Evolutionary conservation across 1,140 invertebrate species (phyloP).

Genomic region (Polypedilum vanderplanki): DNA sequence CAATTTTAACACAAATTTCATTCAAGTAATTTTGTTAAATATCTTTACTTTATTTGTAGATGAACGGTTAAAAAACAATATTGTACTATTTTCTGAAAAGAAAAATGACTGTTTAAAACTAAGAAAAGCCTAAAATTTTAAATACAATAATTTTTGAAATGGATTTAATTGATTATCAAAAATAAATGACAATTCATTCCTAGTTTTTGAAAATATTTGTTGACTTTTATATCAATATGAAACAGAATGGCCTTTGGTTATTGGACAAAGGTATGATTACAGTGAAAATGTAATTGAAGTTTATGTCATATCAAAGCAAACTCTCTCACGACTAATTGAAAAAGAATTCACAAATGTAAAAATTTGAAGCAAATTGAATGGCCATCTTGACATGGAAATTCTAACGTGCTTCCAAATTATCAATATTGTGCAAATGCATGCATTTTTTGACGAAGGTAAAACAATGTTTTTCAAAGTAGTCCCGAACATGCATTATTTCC

Average conservation of each 20-base stretch:
- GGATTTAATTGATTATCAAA: slow-evolving; percentile 88
- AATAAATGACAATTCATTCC: slow-evolving; percentile 84
- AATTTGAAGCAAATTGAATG: slow-evolving; percentile 68
- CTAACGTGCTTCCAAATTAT: slow-evolving; percentile 69
- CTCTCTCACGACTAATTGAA: slow-evolving; percentile 60
- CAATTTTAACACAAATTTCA: too few relatives aligned
- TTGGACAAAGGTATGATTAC: slow-evolving; percentile 56
- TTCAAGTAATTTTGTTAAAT: too few relatives aligned
- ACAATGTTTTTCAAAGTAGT: slow-evolving; percentile 75
- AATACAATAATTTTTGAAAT: slow-evolving; percentile 67
- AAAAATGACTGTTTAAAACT: slow-evolving; percentile 86
- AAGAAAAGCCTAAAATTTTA: slow-evolving; percentile 78
- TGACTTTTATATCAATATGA: slow-evolving; percentile 70
- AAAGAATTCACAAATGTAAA: slow-evolving; percentile 51
- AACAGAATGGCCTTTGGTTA: slow-evolving; percentile 63
- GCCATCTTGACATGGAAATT: slow-evolving; percentile 55
- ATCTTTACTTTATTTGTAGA: background rate
- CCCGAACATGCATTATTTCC: slow-evolving; percentile 71
- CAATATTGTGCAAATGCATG: slow-evolving; percentile 60
- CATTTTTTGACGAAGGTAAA: slow-evolving; percentile 62
- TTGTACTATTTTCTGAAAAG: slow-evolving; percentile 56
- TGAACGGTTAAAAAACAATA: background rate
- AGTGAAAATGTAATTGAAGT: slow-evolving; percentile 88
- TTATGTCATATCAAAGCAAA: slow-evolving; percentile 78
- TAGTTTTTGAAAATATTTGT: slow-evolving; percentile 70